phyloP scores from a whole-genome alignment of 1,140 invertebrate genomes.

The Ceratitis capitata region DNA sequence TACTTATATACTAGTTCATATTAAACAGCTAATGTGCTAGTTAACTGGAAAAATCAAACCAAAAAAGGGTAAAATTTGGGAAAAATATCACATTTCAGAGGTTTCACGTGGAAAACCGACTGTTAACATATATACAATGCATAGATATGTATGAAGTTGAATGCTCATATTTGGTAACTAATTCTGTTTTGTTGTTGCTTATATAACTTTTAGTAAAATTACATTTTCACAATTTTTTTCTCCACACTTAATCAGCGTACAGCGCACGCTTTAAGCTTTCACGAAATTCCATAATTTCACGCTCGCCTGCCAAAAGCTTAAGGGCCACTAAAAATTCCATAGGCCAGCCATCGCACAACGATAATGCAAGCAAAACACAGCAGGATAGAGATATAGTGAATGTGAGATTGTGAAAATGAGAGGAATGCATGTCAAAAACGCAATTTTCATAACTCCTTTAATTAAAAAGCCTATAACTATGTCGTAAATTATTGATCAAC shows the following conservation, averaged over 20 bases:
- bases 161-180: background rate
- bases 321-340: background rate
- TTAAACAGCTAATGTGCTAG: too few relatives aligned
- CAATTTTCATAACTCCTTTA: slow-evolving; percentile 10
- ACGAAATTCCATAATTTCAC: slow-evolving; percentile 20
- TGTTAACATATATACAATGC: background rate
- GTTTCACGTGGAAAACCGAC: background rate
- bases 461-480: slow-evolving; percentile 26
- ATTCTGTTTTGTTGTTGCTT: background rate
- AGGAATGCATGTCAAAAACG: background rate
- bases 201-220: background rate
- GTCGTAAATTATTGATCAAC: slow-evolving; percentile 34
- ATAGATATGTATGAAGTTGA: background rate
- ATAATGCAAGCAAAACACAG: background rate
- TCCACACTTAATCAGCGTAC: background rate
- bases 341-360: background rate
- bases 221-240: background rate
- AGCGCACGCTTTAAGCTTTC: background rate
- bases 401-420: background rate
- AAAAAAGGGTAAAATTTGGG: background rate
- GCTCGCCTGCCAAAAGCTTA: background rate
- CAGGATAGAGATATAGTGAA: background rate
- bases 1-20: background rate
- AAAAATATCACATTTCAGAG: background rate
- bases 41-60: background rate